These are phyloP conservation scores for Eidolon dupreanum DNA, from an alignment of 2,797 vertebrate species.

Conservation along the genomic window DNA sequence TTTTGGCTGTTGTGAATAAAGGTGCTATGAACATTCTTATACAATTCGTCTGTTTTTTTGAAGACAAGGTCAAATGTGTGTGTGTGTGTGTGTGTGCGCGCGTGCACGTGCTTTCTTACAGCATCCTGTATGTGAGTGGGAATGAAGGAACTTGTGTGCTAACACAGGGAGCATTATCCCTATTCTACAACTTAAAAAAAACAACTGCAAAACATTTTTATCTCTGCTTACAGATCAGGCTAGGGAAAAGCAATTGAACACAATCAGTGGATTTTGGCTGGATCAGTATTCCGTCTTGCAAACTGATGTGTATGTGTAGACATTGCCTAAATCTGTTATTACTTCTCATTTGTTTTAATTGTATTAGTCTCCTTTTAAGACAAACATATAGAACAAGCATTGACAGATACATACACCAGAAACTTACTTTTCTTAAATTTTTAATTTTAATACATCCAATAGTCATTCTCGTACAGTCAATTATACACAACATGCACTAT, in stretches of 20 bases:
- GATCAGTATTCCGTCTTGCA: background rate
- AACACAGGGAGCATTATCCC: background rate
- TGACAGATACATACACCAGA: background rate
- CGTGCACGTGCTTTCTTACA: background rate
- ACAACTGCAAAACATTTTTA: background rate
- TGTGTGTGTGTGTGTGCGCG: background rate
- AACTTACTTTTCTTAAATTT: background rate
- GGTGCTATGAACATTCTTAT: background rate
- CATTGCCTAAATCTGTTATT: background rate
- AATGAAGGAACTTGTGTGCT: background rate
- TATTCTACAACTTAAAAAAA: slow-evolving; percentile 36
- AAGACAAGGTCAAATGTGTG: background rate
- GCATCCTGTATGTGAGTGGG: background rate
- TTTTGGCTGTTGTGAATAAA: background rate
- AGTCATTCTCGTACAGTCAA: background rate
- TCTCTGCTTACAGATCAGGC: background rate
- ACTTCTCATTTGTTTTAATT: background rate
- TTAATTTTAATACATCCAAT: background rate
- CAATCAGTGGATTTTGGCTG: background rate
- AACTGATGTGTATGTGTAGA: background rate
- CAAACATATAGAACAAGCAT: background rate
- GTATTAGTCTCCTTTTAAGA: background rate
- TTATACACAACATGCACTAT: background rate
- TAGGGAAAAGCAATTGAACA: background rate
- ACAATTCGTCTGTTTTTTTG: background rate